Base-by-base conservation (phyloP, 2,113 vertebrate genomes). In the Columba livia region DNA sequence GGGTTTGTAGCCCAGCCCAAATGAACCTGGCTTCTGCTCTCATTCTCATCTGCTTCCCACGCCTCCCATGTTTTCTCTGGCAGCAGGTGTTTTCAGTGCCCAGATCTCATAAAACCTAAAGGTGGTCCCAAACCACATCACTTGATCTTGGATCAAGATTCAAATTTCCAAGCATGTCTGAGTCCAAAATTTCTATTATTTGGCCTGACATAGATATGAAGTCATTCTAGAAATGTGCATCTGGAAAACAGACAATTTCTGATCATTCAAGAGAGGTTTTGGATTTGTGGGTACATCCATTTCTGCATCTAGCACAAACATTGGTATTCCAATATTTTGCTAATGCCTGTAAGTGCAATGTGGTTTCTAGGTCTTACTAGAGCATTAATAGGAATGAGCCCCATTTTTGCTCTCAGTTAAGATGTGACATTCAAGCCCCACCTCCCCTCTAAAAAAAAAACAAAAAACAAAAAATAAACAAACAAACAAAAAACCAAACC, bases 161-260 rank as follows among this genome's bases (percentile, higher is more conserved):
- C 1, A 0, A 56, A 53, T 93, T 93, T 90, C 88, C 77, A 44
- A 86, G 34, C 21, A 20, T 5, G 4, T 48, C 28, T 47, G 56
- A 94, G 18, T 34, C 32, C 75, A 69, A 21, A 11, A 32, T 90
- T 93, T 95, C 93, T 88, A 50, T 83, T 94, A 38, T 71, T 94
- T 88, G 56, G 53, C 24, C 47, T 86, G 36, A 36, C 17, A 31
- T 61, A 67, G 48, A 56, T 31, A 79, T 93, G 64, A 90, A 74
- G 38, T 96, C 75, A 61, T 32, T 1, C 1, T 53, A 56, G 56
- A 91, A 91, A 70, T 12, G 34, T n/a, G 24, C 25, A 66, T 58
- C 54, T 90, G 88, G 79, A 91, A 88, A 83, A 82, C 14, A 79
- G 70, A 47, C 4, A 29, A 50, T 79, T 95, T 89, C 53, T 6